These are phyloP conservation scores for Amblyjoppa proteus DNA, from an alignment of 2,888 invertebrate species.

Conservation along the genomic window DNA sequence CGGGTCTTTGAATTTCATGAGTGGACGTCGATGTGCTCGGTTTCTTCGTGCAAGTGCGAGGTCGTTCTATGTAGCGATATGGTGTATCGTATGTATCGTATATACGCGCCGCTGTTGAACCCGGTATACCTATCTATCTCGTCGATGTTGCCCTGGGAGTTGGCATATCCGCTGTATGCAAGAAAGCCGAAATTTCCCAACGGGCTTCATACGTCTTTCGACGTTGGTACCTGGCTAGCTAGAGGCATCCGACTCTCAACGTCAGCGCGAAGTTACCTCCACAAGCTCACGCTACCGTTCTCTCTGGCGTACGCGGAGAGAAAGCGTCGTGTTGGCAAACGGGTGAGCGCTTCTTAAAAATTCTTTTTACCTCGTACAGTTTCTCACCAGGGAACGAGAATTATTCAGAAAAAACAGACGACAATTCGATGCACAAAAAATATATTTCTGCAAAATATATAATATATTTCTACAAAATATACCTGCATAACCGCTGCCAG, in stretches of 20 bases:
- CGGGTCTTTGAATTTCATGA: constrained; percentile 50
- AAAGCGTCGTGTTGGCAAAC: constrained; percentile 34
- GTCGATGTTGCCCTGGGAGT: constrained; percentile 66
- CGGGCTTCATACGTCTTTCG: constrained; percentile 76
- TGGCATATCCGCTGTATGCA: constrained; percentile 71
- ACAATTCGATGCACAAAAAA: constrained; percentile 45
- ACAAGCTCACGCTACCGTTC: constrained; percentile 44
- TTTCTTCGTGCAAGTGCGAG: constrained; percentile 28
- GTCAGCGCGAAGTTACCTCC: constrained; percentile 60
- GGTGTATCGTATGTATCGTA: constrained; percentile 25
- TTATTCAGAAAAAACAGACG: constrained; percentile 8
- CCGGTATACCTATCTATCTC: constrained; percentile 64
- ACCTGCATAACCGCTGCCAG: background rate
- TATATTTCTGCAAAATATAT: background rate
- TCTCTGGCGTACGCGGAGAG: constrained; percentile 14
- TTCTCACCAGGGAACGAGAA: background rate
- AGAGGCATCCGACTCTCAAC: constrained; percentile 45
- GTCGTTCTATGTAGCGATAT: constrained; percentile 29
- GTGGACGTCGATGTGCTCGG: constrained; percentile 29
- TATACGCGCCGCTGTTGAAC: constrained; percentile 38
- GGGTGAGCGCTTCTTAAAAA: constrained; percentile 9
- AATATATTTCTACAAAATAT: background rate
- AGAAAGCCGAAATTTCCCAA: constrained; percentile 79
- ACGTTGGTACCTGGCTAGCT: constrained; percentile 30
- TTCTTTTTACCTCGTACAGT: constrained; percentile 32